phyloP scores from a whole-genome alignment of 2,113 vertebrate genomes.

The Tragulus kanchil region DNA sequence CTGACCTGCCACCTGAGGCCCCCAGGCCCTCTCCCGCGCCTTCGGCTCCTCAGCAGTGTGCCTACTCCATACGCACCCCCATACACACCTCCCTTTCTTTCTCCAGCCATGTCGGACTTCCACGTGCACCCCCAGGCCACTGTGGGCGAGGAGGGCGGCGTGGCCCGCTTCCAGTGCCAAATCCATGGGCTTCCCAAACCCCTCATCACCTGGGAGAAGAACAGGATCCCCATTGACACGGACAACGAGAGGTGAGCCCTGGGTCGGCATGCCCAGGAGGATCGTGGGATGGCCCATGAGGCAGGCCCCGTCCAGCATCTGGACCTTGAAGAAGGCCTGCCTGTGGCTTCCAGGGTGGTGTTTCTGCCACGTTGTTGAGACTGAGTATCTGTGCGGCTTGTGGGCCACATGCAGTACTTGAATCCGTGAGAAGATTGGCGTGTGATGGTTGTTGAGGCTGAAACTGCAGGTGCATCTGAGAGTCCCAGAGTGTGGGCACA shows the following conservation, averaged over 20 bases:
- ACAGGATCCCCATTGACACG: slow-evolving; percentile 92
- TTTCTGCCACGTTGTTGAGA: background rate
- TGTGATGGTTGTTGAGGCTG: background rate
- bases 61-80: too few species aligned
- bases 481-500: background rate
- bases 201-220: slow-evolving; percentile 97
- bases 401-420: background rate
- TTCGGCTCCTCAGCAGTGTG: rapidly evolving
- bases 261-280: background rate
- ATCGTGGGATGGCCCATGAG: background rate
- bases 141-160: slow-evolving; percentile 93
- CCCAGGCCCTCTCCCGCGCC: rapidly evolving
- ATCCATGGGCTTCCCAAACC: slow-evolving; percentile 97
- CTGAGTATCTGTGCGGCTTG: background rate
- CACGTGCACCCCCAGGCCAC: slow-evolving; percentile 95
- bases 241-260: slow-evolving; percentile 92
- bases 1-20: background rate
- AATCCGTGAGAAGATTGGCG: too few species aligned
- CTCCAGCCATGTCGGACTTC: slow-evolving; percentile 96
- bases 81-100: background rate
- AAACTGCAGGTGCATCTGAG: background rate
- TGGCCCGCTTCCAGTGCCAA: slow-evolving; percentile 98
- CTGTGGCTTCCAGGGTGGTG: background rate
- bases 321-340: background rate
- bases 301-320: background rate